A percentile compares a stretch with the other conserved stretches of the same genome.
Evolutionary conservation across 2,797 vertebrate species (phyloP).

Genomic region (Microcaecilia unicolor): DNA sequence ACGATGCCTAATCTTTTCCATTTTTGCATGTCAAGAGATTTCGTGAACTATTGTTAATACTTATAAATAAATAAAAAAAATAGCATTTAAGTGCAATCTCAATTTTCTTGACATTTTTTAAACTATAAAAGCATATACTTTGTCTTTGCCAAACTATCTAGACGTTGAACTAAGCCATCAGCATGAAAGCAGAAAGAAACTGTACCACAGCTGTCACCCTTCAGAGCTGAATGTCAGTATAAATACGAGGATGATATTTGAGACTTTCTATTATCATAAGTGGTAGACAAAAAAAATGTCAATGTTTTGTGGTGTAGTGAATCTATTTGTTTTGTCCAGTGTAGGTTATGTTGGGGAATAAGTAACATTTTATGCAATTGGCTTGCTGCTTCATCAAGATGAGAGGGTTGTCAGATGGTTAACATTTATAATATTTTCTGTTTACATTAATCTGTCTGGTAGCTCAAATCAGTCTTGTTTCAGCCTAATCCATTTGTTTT

Average conservation of each 20-base stretch:
- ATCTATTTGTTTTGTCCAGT: not conserved
- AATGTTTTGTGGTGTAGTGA: not conserved
- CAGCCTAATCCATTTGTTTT: slow-evolving; percentile 24
- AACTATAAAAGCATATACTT: too few species aligned
- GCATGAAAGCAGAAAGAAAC: slow-evolving; percentile 1
- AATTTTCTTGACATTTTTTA: too few species aligned
- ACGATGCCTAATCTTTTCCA: too few species aligned
- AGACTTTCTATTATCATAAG: not conserved
- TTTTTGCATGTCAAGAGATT: too few species aligned
- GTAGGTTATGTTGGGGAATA: not conserved
- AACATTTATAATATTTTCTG: slow-evolving; percentile 9
- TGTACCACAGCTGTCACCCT: not conserved
- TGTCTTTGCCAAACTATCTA: not conserved
- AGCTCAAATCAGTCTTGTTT: slow-evolving; percentile 11
- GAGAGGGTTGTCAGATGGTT: slow-evolving; percentile 5
- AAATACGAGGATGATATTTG: not conserved
- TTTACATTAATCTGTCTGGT: not conserved
- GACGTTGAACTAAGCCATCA: not conserved
- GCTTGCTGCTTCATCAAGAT: not conserved
- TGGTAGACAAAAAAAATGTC: not conserved
- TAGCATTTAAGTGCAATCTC: too few species aligned
- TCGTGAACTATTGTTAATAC: too few species aligned
- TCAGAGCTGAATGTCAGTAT: not conserved
- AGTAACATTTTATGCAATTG: not conserved
- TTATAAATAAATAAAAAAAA: too few species aligned